These are phyloP conservation scores for Castor canadensis DNA, from an alignment of 2,113 vertebrate species.

Conservation along the genomic window DNA sequence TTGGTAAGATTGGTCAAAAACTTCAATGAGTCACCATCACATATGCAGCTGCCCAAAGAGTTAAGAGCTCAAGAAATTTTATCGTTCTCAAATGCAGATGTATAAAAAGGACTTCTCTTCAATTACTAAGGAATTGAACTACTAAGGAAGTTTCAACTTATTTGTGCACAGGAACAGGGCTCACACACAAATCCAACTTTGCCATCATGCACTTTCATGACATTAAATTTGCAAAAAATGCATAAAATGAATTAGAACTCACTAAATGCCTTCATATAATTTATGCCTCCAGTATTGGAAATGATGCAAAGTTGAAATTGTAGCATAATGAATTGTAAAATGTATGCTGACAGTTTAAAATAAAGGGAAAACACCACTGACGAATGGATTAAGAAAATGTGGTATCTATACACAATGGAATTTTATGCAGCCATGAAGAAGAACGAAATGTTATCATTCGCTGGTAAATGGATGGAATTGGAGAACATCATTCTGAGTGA, in stretches of 20 bases:
- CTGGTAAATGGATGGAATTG: too few species aligned
- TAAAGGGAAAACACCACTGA: background rate
- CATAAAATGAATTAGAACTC: background rate
- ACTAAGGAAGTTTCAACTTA: background rate
- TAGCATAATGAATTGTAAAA: background rate
- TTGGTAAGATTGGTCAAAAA: background rate
- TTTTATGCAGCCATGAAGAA: too few species aligned
- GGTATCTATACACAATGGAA: too few species aligned
- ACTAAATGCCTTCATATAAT: background rate
- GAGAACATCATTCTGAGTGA: too few species aligned
- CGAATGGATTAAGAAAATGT: too few species aligned
- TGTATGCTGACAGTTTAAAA: background rate
- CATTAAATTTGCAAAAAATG: background rate
- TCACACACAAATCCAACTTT: background rate
- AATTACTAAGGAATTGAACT: too few species aligned
- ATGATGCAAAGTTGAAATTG: background rate
- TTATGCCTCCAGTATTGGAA: background rate
- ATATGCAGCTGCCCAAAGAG: background rate
- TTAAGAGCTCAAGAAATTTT: background rate
- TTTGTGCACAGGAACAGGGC: background rate
- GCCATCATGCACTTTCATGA: background rate
- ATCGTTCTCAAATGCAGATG: background rate
- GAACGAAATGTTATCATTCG: too few species aligned
- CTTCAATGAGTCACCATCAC: background rate
- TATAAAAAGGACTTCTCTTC: background rate